Base-by-base conservation (phyloP, 2,113 vertebrate species). In the Dipodomys spectabilis region DNA sequence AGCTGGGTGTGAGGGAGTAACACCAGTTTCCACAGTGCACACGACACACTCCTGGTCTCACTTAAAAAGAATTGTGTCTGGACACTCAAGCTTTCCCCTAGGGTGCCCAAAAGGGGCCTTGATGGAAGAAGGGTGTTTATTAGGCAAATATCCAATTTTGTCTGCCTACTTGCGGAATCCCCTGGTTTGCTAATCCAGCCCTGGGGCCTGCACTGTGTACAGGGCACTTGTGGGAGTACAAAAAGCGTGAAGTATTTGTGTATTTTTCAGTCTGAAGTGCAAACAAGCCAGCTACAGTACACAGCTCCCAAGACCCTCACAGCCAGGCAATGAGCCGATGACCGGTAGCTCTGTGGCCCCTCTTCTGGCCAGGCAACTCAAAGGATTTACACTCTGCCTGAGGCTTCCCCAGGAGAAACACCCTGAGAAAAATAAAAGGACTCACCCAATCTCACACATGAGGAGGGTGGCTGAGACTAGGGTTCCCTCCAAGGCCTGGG, bases 221-320 rank as follows among this genome's bases (percentile, higher is more conserved):
- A 99, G 97, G 96, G 96, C 98, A 98, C 98, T 98, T 98, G 98
- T 98, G 96, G 93, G 97, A 98, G 90, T 94, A 99, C 98, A 99
- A 98, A 98, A 99, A 98, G 98, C 98, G 96, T 98, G 98, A 98
- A 99, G 99, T 98, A 99, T 99, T 98, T 99, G 98, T 98, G 99
- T 99, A 99, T 98, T 97, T 98, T 98, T 98, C 98, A 97, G 98
- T 97, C 98, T 97, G 97, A 95, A 99, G 97, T 98, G 98, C 98
- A 99, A 99, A 99, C 98, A 99, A 98, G 96, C 96, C 98, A 97
- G 97, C 98, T 98, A 98, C 98, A 98, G 98, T 98, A 98, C 97
- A 96, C 97, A 98, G 97, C 97, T 98, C 98, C 97, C 95, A 96
- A 95, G 97, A 97, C 1, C 95, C 97, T 94, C 86, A 19, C 92